These are phyloP conservation scores for Manis crassicaudata DNA, from an alignment of 2,797 vertebrate genomes.

Conservation along the genomic window DNA sequence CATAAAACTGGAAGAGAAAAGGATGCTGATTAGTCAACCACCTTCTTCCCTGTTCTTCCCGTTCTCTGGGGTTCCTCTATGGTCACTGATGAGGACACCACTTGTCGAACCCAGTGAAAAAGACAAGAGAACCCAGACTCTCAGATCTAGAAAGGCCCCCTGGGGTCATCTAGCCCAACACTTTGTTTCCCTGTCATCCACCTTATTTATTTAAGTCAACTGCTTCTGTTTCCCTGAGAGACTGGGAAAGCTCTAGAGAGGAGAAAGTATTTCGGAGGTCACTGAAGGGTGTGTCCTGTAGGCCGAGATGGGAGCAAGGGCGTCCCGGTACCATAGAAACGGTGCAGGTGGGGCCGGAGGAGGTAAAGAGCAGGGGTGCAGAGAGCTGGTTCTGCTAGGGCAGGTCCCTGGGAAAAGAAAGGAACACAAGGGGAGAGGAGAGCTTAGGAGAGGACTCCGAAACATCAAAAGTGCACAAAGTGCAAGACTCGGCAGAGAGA, in stretches of 20 bases:
- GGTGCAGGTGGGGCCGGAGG: too few species aligned
- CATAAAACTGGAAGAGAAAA: slow-evolving; percentile 89
- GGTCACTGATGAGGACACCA: neutral
- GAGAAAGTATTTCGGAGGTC: neutral
- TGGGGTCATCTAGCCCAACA: neutral
- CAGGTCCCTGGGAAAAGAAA: neutral
- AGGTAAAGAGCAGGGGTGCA: too few species aligned
- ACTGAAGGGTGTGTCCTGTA: neutral
- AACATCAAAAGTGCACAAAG: neutral
- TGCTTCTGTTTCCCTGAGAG: neutral
- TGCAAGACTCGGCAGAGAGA: neutral
- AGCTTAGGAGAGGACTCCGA: neutral
- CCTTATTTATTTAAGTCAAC: neutral
- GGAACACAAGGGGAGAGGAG: neutral
- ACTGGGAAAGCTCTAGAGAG: neutral
- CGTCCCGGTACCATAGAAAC: neutral
- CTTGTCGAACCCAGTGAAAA: neutral
- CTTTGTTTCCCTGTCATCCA: neutral
- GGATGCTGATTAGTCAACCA: neutral
- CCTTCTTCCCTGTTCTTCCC: neutral
- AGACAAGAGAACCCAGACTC: neutral
- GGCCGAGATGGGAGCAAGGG: neutral
- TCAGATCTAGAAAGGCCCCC: neutral
- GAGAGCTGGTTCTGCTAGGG: neutral
- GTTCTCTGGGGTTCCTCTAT: neutral